phyloP scores from a whole-genome alignment of 2,113 vertebrate species.

The Sitta europaea region DNA sequence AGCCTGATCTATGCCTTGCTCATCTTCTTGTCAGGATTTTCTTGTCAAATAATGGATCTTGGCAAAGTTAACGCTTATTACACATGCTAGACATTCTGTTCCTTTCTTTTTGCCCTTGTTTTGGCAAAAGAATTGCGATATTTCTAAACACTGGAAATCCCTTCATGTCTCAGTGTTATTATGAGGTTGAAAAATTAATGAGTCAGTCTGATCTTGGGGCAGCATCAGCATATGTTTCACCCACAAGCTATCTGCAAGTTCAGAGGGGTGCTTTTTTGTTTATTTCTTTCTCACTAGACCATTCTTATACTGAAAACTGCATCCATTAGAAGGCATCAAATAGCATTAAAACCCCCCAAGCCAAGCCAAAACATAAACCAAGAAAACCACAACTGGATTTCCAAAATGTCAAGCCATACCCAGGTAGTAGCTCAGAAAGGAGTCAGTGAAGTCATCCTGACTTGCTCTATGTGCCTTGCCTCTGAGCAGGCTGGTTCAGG shows the following conservation, averaged over 20 bases:
- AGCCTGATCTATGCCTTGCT: not conserved
- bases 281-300: not conserved
- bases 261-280: accelerated
- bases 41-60: not conserved
- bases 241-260: not conserved
- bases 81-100: not conserved
- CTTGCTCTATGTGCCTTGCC: accelerated
- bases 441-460: not conserved
- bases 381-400: not conserved
- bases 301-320: not conserved
- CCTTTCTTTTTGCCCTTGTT: not conserved
- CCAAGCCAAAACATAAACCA: not conserved
- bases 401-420: not conserved
- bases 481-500: not conserved
- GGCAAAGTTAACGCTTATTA: not conserved
- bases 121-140: not conserved
- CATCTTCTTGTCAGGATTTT: not conserved
- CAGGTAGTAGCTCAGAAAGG: not conserved
- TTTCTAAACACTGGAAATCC: constrained; percentile 24
- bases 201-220: not conserved
- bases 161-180: not conserved
- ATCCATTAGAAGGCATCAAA: not conserved
- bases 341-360: not conserved
- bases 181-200: not conserved
- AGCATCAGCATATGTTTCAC: not conserved